A percentile compares a stretch with the other conserved stretches of the same genome.
Conservation (phyloP, 2,888 invertebrate genomes). For the Temnothorax ravouxi region DNA sequence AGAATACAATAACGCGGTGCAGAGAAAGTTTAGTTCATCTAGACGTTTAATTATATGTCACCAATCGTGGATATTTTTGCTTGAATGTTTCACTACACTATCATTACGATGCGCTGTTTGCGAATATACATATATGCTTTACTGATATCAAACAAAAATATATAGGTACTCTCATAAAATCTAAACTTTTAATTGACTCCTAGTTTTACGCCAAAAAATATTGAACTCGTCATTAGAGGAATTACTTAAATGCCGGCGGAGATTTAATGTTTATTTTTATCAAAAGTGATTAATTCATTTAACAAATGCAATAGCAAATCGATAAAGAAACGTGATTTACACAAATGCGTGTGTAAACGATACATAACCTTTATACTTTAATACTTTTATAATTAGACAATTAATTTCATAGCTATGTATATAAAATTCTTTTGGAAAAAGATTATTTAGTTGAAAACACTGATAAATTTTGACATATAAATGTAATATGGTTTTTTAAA, state of each 20-base stretch:
- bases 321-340: neutral
- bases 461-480: neutral
- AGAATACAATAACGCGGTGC: neutral
- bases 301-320: neutral
- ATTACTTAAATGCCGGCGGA: neutral
- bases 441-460: neutral
- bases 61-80: neutral
- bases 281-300: slow-evolving; percentile 8
- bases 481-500: neutral
- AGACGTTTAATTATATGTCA: slow-evolving; percentile 7
- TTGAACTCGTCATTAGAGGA: neutral
- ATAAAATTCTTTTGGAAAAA: neutral
- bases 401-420: neutral
- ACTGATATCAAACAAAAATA: neutral
- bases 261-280: slow-evolving; percentile 9
- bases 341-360: neutral
- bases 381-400: neutral
- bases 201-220: slow-evolving; percentile 4
- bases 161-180: neutral
- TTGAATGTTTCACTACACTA: neutral
- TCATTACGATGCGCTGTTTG: neutral
- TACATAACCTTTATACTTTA: neutral
- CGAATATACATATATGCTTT: neutral
- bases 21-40: neutral
- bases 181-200: neutral